A percentile compares a stretch with the other conserved stretches of the same genome.
Evolutionary conservation across 1,140 invertebrate species (phyloP).

Genomic region (Psix sp.): DNA sequence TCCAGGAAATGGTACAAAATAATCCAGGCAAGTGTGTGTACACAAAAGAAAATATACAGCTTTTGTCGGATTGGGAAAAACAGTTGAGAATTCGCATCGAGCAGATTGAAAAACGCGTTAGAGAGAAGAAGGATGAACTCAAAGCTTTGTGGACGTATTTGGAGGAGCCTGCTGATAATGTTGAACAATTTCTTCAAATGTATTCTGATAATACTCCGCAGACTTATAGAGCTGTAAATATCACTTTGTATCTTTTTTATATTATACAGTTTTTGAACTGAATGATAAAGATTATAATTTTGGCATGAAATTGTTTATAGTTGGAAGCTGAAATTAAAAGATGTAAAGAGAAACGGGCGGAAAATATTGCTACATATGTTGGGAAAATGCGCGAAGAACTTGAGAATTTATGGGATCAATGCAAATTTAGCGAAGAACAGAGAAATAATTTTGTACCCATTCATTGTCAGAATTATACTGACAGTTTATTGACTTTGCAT

Average conservation of each 20-base stretch:
- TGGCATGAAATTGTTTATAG: constrained; percentile 51
- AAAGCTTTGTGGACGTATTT: constrained; percentile 80
- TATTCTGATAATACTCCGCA: constrained; percentile 72
- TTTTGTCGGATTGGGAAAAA: constrained; percentile 30
- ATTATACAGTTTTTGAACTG: constrained; percentile 2
- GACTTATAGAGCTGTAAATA: constrained; percentile 75
- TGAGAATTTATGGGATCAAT: constrained; percentile 83
- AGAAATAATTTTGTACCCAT: constrained; percentile 81
- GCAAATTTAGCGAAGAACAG: constrained; percentile 81
- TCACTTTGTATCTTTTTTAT: constrained; percentile 1
- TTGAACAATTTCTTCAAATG: constrained; percentile 76
- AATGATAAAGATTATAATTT: constrained; percentile 11
- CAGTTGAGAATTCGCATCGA: constrained; percentile 28
- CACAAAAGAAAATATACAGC: constrained; percentile 49
- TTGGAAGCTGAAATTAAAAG: constrained; percentile 79
- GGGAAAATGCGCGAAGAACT: constrained; percentile 83
- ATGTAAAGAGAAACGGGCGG: constrained; percentile 80
- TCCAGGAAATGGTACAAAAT: constrained; percentile 29
- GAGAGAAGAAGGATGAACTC: constrained; percentile 73
- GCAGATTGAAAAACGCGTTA: constrained; percentile 34
- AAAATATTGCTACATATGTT: constrained; percentile 84
- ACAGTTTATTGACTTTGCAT: constrained; percentile 84
- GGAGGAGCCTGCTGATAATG: constrained; percentile 77
- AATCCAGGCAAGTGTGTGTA: constrained; percentile 37
- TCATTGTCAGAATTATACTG: constrained; percentile 81